Evolutionary conservation across 2,888 invertebrate species (phyloP).

Genomic region (Rhamnusium bicolor): DNA sequence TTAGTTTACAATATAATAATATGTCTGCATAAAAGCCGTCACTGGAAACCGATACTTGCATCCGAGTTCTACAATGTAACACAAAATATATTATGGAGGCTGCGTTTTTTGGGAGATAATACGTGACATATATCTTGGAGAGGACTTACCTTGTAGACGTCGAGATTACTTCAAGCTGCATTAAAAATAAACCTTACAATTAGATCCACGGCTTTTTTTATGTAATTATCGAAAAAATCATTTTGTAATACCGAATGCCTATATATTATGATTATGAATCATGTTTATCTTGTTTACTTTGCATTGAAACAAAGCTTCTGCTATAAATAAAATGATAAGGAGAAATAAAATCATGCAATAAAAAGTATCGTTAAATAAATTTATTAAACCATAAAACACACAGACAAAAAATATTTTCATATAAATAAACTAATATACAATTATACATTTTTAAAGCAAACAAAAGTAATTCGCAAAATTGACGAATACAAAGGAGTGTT

Average conservation of each 20-base stretch:
- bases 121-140: too few species aligned
- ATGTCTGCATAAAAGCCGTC: too few species aligned
- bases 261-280: neutral
- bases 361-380: constrained; percentile 55
- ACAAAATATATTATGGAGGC: too few species aligned
- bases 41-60: too few species aligned
- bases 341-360: neutral
- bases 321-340: constrained; percentile 19
- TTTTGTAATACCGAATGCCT: neutral
- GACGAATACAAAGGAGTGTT: constrained; percentile 49
- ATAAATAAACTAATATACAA: constrained; percentile 62
- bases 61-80: too few species aligned
- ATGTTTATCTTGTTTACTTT: neutral
- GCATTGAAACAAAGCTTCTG: constrained; percentile 5
- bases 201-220: too few species aligned
- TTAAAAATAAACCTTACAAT: too few species aligned
- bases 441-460: constrained; percentile 53
- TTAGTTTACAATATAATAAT: too few species aligned
- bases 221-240: neutral
- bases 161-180: too few species aligned
- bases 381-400: constrained; percentile 62
- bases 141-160: too few species aligned
- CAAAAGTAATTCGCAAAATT: constrained; percentile 40
- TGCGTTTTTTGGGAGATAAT: too few species aligned
- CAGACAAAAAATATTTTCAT: constrained; percentile 59